Percentiles rank a stretch among this genome's conserved stretches.
These are phyloP conservation scores for Tachysurus vachellii DNA, from an alignment of 2,113 vertebrate genomes.

Conservation along the genomic window DNA sequence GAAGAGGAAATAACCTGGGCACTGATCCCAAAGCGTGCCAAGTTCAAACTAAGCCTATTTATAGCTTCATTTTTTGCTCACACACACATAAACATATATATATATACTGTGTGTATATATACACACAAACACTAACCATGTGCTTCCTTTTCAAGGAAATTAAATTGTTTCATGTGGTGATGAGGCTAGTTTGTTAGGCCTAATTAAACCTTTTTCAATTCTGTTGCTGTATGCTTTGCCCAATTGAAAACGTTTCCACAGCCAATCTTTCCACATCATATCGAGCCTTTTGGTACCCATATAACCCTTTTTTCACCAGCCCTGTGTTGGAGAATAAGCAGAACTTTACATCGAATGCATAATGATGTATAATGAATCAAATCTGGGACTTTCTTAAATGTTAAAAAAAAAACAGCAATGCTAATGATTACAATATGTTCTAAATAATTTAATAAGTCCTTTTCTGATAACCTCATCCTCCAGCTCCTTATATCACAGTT, in stretches of 20 bases:
- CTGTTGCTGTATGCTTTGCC: neutral
- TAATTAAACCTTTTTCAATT: slow-evolving; percentile 28
- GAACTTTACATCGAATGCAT: neutral
- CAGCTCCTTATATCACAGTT: neutral
- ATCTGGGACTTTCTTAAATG: neutral
- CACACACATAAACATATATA: neutral
- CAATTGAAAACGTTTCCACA: slow-evolving; percentile 28
- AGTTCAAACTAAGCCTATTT: slow-evolving; percentile 42
- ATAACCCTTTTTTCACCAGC: neutral
- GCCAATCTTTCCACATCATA: slow-evolving; percentile 27
- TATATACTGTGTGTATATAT: neutral
- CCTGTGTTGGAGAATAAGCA: neutral
- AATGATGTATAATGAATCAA: neutral
- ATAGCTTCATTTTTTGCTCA: slow-evolving; percentile 14
- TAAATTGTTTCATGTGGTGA: slow-evolving; percentile 46
- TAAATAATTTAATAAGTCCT: neutral
- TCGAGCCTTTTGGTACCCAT: neutral
- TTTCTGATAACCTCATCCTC: neutral
- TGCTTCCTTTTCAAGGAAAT: slow-evolving; percentile 47
- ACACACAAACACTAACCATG: slow-evolving; percentile 17
- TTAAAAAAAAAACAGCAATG: neutral
- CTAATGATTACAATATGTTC: no score
- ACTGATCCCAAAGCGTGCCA: slow-evolving; percentile 33
- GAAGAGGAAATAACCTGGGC: slow-evolving; percentile 47
- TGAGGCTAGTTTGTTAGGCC: slow-evolving; percentile 43